A percentile compares a stretch with the other conserved stretches of the same genome.
These are phyloP conservation scores for Copidosoma floridanum DNA, from an alignment of 1,140 invertebrate species.

Conservation along the genomic window DNA sequence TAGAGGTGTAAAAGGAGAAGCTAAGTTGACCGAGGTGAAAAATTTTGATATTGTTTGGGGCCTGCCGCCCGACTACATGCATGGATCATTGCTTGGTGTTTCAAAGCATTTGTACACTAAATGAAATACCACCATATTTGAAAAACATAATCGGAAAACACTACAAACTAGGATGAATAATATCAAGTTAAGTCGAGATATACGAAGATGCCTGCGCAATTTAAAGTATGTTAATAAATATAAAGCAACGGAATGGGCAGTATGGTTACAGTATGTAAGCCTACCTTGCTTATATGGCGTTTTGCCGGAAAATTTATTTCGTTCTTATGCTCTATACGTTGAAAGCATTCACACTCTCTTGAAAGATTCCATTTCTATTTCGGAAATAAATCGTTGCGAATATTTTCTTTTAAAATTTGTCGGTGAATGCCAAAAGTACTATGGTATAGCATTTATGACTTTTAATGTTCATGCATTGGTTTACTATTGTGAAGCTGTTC, in stretches of 20 bases:
- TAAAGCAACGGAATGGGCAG: too few relatives aligned
- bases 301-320: background rate
- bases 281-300: constrained; percentile 10
- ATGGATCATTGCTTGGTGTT: background rate
- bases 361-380: constrained; percentile 2
- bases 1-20: background rate
- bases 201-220: background rate
- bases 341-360: constrained; percentile 10
- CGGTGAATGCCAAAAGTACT: constrained; percentile 11
- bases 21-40: background rate
- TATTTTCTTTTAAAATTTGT: constrained; percentile 17
- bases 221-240: background rate
- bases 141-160: background rate
- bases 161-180: background rate
- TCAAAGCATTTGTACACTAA: background rate
- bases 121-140: background rate
- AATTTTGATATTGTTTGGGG: constrained; percentile 3
- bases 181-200: background rate
- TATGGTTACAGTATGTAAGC: too few relatives aligned
- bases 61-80: too few relatives aligned
- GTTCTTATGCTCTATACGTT: constrained; percentile 10
- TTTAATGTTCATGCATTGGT: constrained; percentile 18
- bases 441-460: constrained; percentile 11
- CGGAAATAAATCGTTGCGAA: constrained; percentile 15
- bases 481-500: constrained; percentile 14